A percentile compares a stretch with the other conserved stretches of the same genome.
Evolutionary conservation across 2,888 invertebrate species (phyloP).

Genomic region (Polylopha cassiicola): DNA sequence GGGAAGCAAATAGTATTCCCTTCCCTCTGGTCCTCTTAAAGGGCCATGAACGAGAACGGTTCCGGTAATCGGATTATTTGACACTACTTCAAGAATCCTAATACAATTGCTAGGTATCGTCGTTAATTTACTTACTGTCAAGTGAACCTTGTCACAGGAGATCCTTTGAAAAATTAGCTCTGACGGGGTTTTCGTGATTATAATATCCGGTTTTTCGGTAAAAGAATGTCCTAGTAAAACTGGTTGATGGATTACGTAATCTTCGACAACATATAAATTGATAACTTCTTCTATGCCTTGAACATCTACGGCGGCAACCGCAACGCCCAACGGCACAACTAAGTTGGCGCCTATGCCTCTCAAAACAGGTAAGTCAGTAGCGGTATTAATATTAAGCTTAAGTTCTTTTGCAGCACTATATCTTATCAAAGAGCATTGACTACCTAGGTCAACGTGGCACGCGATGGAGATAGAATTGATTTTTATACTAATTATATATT

Average conservation of each 20-base stretch:
- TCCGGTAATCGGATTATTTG: conserved; percentile 1
- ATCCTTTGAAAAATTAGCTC: conserved; percentile 1
- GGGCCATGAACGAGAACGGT: conserved; percentile 1
- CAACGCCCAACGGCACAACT: background rate
- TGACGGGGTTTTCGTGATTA: conserved; percentile 10
- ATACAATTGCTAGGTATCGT: background rate
- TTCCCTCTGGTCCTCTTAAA: background rate
- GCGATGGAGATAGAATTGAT: conserved; percentile 8
- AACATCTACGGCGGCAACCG: background rate
- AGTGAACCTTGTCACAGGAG: background rate
- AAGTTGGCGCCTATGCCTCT: conserved; percentile 12
- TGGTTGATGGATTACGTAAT: conserved; percentile 8
- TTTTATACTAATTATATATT: conserved; percentile 20
- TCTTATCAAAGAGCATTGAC: conserved; percentile 29
- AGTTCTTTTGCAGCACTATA: conserved; percentile 16
- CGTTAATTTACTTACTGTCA: background rate
- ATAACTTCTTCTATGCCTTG: conserved; percentile 2
- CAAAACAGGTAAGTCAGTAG: conserved; percentile 7
- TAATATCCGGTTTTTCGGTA: conserved; percentile 7
- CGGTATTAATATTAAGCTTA: conserved; percentile 1
- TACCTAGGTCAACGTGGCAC: conserved; percentile 31
- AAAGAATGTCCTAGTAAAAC: conserved; percentile 13
- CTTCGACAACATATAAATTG: conserved; percentile 12
- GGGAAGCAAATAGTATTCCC: conserved; percentile 9
- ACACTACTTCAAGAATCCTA: background rate